Base-by-base conservation (phyloP, 92 coral and sea anemone genomes). In the Paragorgia papillata region DNA sequence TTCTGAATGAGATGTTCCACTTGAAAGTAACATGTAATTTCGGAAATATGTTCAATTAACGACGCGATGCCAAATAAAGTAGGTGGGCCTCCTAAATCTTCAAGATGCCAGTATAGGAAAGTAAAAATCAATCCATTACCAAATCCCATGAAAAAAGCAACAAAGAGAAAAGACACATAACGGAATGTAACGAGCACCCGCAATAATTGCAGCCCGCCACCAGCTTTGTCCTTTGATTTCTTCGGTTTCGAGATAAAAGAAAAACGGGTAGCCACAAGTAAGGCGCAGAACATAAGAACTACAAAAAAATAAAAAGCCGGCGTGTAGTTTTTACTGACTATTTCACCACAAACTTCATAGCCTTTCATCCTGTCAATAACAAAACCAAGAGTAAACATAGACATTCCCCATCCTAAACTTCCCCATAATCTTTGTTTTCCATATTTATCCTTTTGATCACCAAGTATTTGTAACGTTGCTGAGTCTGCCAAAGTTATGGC, bases 11-110 rank as follows among this genome's bases (percentile, higher is more conserved):
- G 86, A 49, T 90, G 83, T 59, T 96, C 99, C 57, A 91, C 99
- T 50, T 95, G 85, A 73, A 95, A 95, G 70, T 95, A 95, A 55
- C 99, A 95, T 27, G 77, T 73, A 32, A 95, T 95, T 81, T 95
- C 99, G 76, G 99, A 95, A 64, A 91, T 79, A 75, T 95, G 99
- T 69, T 95, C 99, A 66, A 95, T 89, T 59, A 95, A 57, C 76
- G 99, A 95, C 69, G 99, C 99, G n/a, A 95, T 88, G 10, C 99
- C 99, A 88, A 95, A 95, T 37, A 95, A 82, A 12, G 99, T 95
- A 55, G 99, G 99, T 10, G 99, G 99, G 0, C 99, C 99, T 0
- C 99, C 99, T 55, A 95, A 88, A 61, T 95, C 99, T 67, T 95
- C 99, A 28, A 95, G 91, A 61, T 95, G 99, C 99, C 99, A 95